Evolutionary conservation across 2,797 vertebrate species (phyloP).

Genomic region (Taenioides sp.): DNA sequence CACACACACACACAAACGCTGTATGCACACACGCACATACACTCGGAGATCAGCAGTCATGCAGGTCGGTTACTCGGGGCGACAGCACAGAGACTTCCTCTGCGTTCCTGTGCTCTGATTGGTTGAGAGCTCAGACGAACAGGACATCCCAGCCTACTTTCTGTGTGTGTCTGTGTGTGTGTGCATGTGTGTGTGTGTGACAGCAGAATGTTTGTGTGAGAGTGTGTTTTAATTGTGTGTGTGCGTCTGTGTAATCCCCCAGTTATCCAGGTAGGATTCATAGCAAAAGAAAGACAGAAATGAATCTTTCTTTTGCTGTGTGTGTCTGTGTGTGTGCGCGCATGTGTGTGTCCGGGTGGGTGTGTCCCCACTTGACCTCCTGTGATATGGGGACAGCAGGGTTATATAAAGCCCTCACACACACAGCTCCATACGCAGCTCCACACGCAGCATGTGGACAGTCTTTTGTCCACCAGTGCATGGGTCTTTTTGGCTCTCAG

Average conservation of each 20-base stretch:
- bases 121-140: constrained; percentile 61
- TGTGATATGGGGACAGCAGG: constrained; percentile 52
- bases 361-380: constrained; percentile 50
- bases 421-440: constrained; percentile 15
- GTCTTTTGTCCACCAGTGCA: neutral
- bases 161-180: constrained; percentile 21
- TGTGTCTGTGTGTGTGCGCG: neutral
- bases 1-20: constrained; percentile 9
- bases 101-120: constrained; percentile 57
- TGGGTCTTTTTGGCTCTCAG: neutral
- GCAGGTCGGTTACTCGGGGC: constrained; percentile 46
- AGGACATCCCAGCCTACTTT: constrained; percentile 70
- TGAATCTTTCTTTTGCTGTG: neutral
- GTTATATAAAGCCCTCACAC: constrained; percentile 66
- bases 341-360: neutral
- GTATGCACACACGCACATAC: constrained; percentile 7
- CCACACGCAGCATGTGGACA: constrained; percentile 3
- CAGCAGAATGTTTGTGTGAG: neutral
- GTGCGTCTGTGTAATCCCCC: neutral
- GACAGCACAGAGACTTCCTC: constrained; percentile 57
- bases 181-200: neutral
- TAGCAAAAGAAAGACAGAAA: no score
- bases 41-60: constrained; percentile 27
- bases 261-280: no score
- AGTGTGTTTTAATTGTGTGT: constrained; percentile 9